These are phyloP conservation scores for Mastomys coucha DNA, from an alignment of 2,113 vertebrate species.

Conservation along the genomic window DNA sequence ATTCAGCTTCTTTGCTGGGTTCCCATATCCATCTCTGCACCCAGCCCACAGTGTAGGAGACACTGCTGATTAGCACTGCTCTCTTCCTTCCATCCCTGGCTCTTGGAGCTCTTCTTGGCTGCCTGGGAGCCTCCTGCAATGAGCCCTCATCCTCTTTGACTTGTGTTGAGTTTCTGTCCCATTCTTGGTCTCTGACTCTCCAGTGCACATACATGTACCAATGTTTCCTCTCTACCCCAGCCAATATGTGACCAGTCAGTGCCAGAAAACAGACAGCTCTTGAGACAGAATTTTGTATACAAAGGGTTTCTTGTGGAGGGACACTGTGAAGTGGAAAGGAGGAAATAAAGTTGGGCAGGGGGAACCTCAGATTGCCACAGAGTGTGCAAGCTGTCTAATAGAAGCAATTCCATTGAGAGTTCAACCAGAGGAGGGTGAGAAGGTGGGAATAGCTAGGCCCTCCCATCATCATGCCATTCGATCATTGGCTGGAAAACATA, in stretches of 20 bases:
- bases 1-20: background rate
- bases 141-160: background rate
- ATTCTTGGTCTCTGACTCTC: constrained; percentile 15
- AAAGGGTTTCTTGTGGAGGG: background rate
- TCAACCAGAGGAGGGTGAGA: background rate
- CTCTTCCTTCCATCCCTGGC: background rate
- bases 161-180: background rate
- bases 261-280: background rate
- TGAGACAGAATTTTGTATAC: background rate
- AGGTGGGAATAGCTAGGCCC: background rate
- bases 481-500: background rate
- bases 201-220: background rate
- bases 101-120: background rate
- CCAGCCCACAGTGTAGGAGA: background rate
- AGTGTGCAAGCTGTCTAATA: background rate
- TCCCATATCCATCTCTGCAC: background rate
- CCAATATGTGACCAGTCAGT: background rate
- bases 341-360: background rate
- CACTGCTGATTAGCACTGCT: background rate
- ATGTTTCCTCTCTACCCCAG: background rate
- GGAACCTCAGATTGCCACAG: background rate
- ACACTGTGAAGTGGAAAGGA: background rate
- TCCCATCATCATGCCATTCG: background rate
- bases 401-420: background rate
- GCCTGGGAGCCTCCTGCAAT: background rate